Evolutionary conservation across 2,888 invertebrate species (phyloP).

Genomic region (Volucella inflata): DNA sequence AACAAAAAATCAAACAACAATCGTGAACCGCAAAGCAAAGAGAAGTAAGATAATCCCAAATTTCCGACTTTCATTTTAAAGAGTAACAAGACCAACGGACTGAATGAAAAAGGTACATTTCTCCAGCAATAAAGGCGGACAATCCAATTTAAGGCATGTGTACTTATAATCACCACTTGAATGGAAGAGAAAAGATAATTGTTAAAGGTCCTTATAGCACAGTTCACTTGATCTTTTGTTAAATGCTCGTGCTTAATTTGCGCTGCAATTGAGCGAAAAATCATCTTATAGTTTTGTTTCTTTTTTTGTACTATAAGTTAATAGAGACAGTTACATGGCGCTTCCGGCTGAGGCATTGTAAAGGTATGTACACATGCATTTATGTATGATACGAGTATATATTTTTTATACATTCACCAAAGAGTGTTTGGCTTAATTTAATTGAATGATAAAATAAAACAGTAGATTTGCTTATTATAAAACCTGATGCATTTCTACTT

Average conservation of each 20-base stretch:
- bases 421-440: too few relatives aligned
- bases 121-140: slow-evolving; percentile 31
- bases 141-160: slow-evolving; percentile 73
- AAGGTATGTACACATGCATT: neutral
- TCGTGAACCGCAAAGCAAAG: slow-evolving; percentile 77
- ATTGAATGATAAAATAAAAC: too few relatives aligned
- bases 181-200: slow-evolving; percentile 59
- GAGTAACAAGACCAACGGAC: slow-evolving; percentile 67
- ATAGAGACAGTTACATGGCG: slow-evolving; percentile 31
- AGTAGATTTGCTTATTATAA: too few relatives aligned
- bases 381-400: neutral
- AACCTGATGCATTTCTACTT: too few relatives aligned
- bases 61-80: slow-evolving; percentile 82
- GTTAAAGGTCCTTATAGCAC: slow-evolving; percentile 53
- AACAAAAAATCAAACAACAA: slow-evolving; percentile 56
- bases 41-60: slow-evolving; percentile 81
- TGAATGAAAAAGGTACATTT: slow-evolving; percentile 42
- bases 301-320: slow-evolving; percentile 23
- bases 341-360: slow-evolving; percentile 50
- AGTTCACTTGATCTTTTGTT: slow-evolving; percentile 59
- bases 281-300: slow-evolving; percentile 34
- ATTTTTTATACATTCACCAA: too few relatives aligned
- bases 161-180: slow-evolving; percentile 70
- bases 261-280: slow-evolving; percentile 68
- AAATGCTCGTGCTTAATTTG: slow-evolving; percentile 64